Evolutionary conservation across 2,888 invertebrate genomes (phyloP).

Genomic region (Seira ritae): DNA sequence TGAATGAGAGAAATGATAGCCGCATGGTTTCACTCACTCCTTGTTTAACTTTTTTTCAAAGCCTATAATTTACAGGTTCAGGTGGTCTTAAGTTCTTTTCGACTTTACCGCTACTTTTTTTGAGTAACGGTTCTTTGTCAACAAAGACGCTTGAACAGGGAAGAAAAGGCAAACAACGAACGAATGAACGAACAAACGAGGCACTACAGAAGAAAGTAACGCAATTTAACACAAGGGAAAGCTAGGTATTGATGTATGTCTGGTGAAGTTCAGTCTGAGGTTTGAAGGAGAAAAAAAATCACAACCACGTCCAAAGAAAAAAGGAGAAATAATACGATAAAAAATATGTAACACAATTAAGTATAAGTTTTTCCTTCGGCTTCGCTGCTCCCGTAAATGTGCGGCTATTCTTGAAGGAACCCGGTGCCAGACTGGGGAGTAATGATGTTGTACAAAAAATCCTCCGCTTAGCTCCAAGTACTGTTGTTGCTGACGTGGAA

Average conservation of each 20-base stretch:
- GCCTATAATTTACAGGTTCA: too few relatives aligned
- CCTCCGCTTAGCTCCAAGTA: background rate
- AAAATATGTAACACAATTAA: background rate
- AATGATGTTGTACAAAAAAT: background rate
- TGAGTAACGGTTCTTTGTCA: too few relatives aligned
- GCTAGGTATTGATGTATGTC: background rate
- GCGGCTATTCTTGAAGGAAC: constrained; percentile 23
- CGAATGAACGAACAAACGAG: too few relatives aligned
- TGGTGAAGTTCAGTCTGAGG: constrained; percentile 9
- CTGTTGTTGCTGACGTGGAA: constrained; percentile 21
- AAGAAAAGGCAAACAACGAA: too few relatives aligned
- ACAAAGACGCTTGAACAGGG: too few relatives aligned
- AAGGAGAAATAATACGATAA: background rate
- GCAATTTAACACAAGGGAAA: too few relatives aligned
- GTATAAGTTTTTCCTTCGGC: background rate
- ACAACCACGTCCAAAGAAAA: background rate
- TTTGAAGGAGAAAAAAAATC: background rate
- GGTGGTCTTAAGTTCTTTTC: too few relatives aligned
- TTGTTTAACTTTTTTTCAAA: too few relatives aligned
- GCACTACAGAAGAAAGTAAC: too few relatives aligned
- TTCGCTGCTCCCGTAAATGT: background rate
- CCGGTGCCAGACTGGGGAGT: constrained; percentile 9
- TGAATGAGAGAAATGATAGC: too few relatives aligned
- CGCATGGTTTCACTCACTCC: too few relatives aligned
- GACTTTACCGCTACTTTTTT: too few relatives aligned